Base-by-base conservation (phyloP, 2,888 invertebrate species). In the Nomada flava region DNA sequence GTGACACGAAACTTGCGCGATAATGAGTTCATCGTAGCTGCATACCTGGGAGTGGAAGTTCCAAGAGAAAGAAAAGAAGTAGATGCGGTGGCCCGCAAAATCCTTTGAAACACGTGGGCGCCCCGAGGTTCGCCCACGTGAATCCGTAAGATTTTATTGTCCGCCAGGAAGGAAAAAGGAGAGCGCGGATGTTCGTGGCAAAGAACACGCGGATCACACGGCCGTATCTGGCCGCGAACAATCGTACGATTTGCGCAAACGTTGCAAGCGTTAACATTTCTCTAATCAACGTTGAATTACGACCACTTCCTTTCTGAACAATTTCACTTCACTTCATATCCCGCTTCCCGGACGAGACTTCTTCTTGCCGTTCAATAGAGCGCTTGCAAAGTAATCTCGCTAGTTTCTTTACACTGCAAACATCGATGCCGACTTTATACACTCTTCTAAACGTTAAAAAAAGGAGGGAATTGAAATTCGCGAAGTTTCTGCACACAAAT, bases 1-100 rank as follows among this genome's bases (percentile, higher is more conserved):
- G 75, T 68, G 74, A 82, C 83, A 79, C 78, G 74, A 76, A 53
- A 64, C 74, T 55, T 81, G 79, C 75, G 79, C 86, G 86, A 87
- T 89, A 91, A 91, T 87, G 88, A 90, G 89, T 89, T 89, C 89
- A 89, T 90, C 90, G 90, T 89, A 83, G 86, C 79, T 57, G 26
- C 26, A 26, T 26, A 79, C 82, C 57, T 70, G 80, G 47, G 44
- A 26, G 76, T 76, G 89, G 91, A 91, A 90, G 91, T 90, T 89
- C 88, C 75, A 50, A n/a, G 23, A 42, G n/a, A n/a, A 64, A n/a
- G 57, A 7, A 71, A 63, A 65, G 55, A 73, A 53, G 20, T 2
- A 53, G 74, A 59, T 29, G 50, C 47, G 69, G 52, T 70, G 71
- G 59, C 42, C 70, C 69, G 74, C 57, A 69, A 44, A 65, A 63